phyloP scores from a whole-genome alignment of 2,113 vertebrate species.

The Rhinolophus sinicus region DNA sequence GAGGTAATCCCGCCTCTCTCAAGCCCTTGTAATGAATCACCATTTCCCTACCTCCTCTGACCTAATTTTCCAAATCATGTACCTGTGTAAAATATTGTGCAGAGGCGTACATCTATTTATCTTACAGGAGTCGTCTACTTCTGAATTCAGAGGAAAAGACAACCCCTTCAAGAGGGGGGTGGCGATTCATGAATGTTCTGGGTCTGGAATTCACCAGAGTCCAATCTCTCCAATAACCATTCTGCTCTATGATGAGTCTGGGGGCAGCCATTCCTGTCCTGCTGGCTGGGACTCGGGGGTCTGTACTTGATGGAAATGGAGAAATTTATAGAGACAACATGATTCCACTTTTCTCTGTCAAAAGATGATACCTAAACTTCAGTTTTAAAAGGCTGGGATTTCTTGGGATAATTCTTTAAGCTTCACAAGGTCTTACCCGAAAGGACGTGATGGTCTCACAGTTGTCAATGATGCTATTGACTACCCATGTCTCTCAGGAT shows the following conservation, averaged over 20 bases:
- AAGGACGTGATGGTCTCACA: neutral
- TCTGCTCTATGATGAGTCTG: neutral
- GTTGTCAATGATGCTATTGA: neutral
- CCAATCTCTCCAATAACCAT: neutral
- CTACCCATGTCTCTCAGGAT: neutral
- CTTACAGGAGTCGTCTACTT: constrained; percentile 80
- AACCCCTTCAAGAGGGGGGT: constrained; percentile 70
- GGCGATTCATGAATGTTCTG: constrained; percentile 78
- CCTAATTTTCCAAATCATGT: constrained; percentile 87
- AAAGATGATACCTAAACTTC: neutral
- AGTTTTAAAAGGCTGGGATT: neutral
- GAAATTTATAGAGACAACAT: neutral
- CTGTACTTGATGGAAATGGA: neutral
- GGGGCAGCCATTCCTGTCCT: neutral
- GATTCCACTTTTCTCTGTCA: neutral
- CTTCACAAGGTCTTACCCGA: neutral
- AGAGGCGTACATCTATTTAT: constrained; percentile 85
- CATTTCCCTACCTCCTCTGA: constrained; percentile 83
- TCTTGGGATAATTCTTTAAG: neutral
- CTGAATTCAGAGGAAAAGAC: constrained; percentile 83
- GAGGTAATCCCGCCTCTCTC: constrained; percentile 84
- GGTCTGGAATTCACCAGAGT: constrained; percentile 40
- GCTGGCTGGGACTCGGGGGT: neutral
- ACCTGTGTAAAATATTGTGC: constrained; percentile 85
- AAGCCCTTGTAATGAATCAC: constrained; percentile 83